Base-by-base conservation (phyloP, 2,888 invertebrate genomes). In the Dicranocentrus wangi region DNA sequence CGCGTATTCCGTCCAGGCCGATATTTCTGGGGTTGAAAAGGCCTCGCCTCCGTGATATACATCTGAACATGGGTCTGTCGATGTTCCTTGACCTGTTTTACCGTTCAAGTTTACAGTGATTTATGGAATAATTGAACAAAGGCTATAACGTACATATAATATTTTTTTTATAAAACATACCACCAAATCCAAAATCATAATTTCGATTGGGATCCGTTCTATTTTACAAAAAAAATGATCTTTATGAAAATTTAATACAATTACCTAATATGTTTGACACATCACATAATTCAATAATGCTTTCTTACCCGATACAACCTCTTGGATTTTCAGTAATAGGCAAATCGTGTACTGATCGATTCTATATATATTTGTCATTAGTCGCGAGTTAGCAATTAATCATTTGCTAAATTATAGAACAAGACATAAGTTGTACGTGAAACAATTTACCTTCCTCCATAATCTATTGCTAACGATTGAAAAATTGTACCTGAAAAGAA, bases 21-120 rank as follows among this genome's bases (percentile, higher is more conserved):
- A 90, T 0, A 93, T 93, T 89, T 95, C 95, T 0, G 93, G 93
- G 87, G 95, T 94, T 5, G 94, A 94, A 88, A 94, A 94, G 2
- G 94, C 91, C 27, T 90, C 88, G 0, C 92, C 91, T 0, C 95
- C 95, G 0, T 93, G 91, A 87, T 92, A 95, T 83, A 92, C 92
- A 70, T 94, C 94, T 21, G 92, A 91, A 87, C 95, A 95, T 0
- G 93, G 92, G 87, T 93, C 92, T 1, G 88, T 89, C 17, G 94
- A 93, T 0, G 93, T 92, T 53, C 93, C 94, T 5, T 87, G 84
- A 7, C 72, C 72, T 68, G 53, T n/a, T 23, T 2, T 39, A 39
- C 13, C 47, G n/a, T 8, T 47, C 8, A 47, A n/a, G 15, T 3
- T 3, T n/a, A 47, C n/a, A n/a, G 47, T 47, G 10, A 3, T n/a